Base-by-base conservation (phyloP, 1,140 invertebrate genomes). In the Procambarus clarkii region DNA sequence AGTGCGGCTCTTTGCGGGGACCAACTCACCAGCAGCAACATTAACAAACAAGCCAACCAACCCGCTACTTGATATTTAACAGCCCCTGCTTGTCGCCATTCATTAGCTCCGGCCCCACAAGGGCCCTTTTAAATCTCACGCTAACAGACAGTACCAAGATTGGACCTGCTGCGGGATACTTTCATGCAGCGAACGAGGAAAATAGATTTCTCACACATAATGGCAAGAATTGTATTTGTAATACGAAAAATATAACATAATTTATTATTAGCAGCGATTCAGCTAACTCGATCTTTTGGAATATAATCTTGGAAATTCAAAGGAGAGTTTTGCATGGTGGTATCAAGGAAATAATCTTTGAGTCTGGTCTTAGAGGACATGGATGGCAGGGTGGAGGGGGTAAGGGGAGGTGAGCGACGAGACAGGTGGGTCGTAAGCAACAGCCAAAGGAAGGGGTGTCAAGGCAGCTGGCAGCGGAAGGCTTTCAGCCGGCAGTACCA, bases 361-460 rank as follows among this genome's bases (percentile, higher is more conserved):
- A 13, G 8, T 54, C 50, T 54, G 8, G 34, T 34, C 34, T 34
- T 34, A 34, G 34, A 34, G 50, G 50, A 13, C 13, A 54, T 54
- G 13, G 50, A 5, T 3, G 50, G 50, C 8, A 7, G 2, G 50
- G 50, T 8, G 60, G 60, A 2, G 64, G 13, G 69, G 82, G 69
- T 48, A 18, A 64, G 21, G 34, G 46, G 69, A 34, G 82, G 34
- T 86, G 85, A 86, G 76, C 71, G 85, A 86, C 74, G 85, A 88
- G 86, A 60, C 86, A 88, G 86, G 78, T 88, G 86, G 86, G 60
- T 88, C 78, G 78, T 88, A 88, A 88, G 86, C 54, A 71, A 71
- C 44, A 71, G 44, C 78, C 45, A 71, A 81, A 88, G 86, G 86
- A 71, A 81, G 45, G 77, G 74, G 18, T 88, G 86, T 81, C 86